Evolutionary conservation across 1,140 invertebrate species (phyloP).

Genomic region (Heliconius congener): DNA sequence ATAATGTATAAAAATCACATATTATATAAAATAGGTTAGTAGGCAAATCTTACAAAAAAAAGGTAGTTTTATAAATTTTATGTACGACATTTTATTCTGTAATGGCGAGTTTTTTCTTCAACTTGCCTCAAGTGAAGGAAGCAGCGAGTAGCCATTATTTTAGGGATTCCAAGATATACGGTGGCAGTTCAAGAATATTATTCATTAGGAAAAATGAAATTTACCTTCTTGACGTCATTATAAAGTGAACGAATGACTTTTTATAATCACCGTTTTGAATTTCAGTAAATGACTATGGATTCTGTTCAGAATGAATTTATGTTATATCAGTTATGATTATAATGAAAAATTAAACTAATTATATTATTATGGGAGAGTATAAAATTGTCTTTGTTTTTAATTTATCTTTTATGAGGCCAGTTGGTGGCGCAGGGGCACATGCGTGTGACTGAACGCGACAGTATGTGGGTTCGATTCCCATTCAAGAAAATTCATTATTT

Average conservation of each 20-base stretch:
- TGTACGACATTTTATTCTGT: too few species aligned
- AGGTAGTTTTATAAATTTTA: too few species aligned
- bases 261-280: conserved; percentile 7
- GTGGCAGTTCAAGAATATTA: conserved; percentile 59
- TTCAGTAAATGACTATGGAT: neutral
- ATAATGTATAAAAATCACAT: too few species aligned
- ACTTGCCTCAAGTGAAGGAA: conserved; percentile 41
- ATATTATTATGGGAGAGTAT: too few species aligned
- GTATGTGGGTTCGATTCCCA: too few species aligned
- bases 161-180: conserved; percentile 63
- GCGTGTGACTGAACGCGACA: too few species aligned
- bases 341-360: neutral
- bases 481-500: too few species aligned
- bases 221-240: conserved; percentile 50
- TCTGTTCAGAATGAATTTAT: neutral
- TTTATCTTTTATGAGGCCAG: too few species aligned
- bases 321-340: neutral
- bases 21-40: too few species aligned
- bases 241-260: conserved; percentile 24
- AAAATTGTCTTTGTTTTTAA: too few species aligned
- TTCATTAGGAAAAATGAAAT: conserved; percentile 71
- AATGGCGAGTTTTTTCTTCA: neutral
- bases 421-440: too few species aligned
- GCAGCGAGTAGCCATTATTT: conserved; percentile 57
- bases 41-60: too few species aligned